Conservation (phyloP, 2,797 vertebrate genomes). For the Carduelis carduelis region DNA sequence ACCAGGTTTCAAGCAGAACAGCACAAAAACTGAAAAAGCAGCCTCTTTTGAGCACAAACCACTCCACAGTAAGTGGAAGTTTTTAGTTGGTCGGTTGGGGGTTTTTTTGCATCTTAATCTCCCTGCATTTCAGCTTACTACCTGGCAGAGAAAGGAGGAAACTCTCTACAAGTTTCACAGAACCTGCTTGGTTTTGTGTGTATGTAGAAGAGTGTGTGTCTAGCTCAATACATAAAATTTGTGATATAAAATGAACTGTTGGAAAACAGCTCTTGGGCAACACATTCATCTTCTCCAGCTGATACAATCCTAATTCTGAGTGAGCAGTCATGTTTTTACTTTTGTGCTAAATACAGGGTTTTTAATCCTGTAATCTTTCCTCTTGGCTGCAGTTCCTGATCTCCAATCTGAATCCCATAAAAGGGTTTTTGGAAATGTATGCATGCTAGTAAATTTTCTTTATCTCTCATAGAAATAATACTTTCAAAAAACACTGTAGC, state of each 20-base stretch:
- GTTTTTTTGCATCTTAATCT: background rate
- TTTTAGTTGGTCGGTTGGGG: background rate
- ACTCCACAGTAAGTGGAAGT: background rate
- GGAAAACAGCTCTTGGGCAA: background rate
- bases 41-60: background rate
- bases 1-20: background rate
- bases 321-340: background rate
- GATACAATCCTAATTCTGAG: background rate
- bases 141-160: background rate
- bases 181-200: background rate
- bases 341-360: background rate
- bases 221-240: background rate
- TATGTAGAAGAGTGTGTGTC: background rate
- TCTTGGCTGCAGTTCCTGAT: slow-evolving; percentile 6
- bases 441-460: background rate
- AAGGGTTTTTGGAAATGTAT: slow-evolving; percentile 2
- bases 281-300: background rate
- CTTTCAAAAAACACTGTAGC: background rate
- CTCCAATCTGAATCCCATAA: background rate
- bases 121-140: background rate
- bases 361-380: slow-evolving; percentile 21
- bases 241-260: background rate
- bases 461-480: background rate
- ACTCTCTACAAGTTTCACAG: background rate
- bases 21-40: background rate